Evolutionary conservation across 2,888 invertebrate species (phyloP).

Genomic region (Chaetoderma sp.): DNA sequence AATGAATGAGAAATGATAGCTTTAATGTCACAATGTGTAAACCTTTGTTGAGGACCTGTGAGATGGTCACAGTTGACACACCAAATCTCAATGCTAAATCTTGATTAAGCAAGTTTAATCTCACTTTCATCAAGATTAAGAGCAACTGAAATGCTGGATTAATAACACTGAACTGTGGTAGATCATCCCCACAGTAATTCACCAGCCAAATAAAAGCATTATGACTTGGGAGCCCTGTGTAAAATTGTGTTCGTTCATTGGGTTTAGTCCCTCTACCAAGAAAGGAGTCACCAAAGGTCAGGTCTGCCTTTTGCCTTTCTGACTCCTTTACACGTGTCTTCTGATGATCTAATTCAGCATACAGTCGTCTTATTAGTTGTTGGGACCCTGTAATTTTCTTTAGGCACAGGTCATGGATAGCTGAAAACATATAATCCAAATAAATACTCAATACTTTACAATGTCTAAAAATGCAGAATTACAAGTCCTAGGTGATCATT

Average conservation of each 20-base stretch:
- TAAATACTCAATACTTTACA: no score
- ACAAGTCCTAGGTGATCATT: no score
- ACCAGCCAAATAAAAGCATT: constrained; percentile 18
- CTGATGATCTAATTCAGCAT: no score
- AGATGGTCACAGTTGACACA: constrained; percentile 14
- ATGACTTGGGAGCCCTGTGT: constrained; percentile 6
- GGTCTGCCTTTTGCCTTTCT: no score
- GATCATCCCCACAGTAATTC: background rate
- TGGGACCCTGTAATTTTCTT: no score
- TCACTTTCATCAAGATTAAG: constrained; percentile 22
- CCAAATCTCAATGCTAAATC: constrained; percentile 21
- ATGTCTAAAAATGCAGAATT: no score
- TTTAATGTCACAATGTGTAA: constrained; percentile 17
- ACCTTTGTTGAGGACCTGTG: constrained; percentile 14
- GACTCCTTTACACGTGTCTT: no score
- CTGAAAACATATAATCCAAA: no score
- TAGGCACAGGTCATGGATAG: no score
- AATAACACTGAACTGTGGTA: background rate
- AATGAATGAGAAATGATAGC: constrained; percentile 24
- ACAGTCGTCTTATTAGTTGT: no score
- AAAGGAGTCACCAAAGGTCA: no score
- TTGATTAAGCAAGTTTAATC: constrained; percentile 18
- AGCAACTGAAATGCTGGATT: constrained; percentile 3
- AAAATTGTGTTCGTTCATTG: constrained; percentile 1
- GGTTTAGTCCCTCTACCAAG: background rate